Base-by-base conservation (phyloP, 2,113 vertebrate species). In the Aegithalos caudatus region DNA sequence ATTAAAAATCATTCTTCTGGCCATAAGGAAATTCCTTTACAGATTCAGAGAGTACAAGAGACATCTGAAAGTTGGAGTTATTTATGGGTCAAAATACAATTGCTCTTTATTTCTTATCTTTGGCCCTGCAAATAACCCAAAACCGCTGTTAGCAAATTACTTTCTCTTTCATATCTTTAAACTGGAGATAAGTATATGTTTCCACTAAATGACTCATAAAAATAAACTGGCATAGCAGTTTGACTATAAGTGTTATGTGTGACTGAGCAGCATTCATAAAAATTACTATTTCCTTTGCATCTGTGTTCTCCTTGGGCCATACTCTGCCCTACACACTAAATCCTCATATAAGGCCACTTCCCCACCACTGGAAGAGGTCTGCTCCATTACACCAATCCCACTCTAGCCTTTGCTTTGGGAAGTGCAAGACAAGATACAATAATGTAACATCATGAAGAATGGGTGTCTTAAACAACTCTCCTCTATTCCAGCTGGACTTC, bases 401-500 rank as follows among this genome's bases (percentile, higher is more conserved):
- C 37, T 72, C 74, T 16, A 53, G 65, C 31, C 31, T 85, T 78
- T 87, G 64, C 48, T 90, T 71, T 1, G 6, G 57, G 48, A 93
- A 91, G 50, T 18, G 35, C 40, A 47, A 78, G 81, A 58, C 54
- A 19, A 86, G 90, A 80, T 76, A 76, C 27, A 50, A 90, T 94
- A 92, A 80, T 38, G n/a, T 74, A 89, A 84, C 12, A 2, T 77
- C 51, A 77, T 66, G 79, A 90, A 79, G 53, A 91, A 90, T 13
- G 4, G 8, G 21, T 72, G 58, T 66, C 91, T 95, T 94, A 95
- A 94, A 86, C 92, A 92, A 54, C 70, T 91, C 69, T 85, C 7
- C 45, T 91, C 91, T 44, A 0, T 89, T 95, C 90, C 94, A 96
- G 90, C 74, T 97, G 95, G 94, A 80, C 17, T 57, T 65, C 62